phyloP scores from a whole-genome alignment of 1,140 invertebrate species.

The Propsilocerus akamusi region DNA sequence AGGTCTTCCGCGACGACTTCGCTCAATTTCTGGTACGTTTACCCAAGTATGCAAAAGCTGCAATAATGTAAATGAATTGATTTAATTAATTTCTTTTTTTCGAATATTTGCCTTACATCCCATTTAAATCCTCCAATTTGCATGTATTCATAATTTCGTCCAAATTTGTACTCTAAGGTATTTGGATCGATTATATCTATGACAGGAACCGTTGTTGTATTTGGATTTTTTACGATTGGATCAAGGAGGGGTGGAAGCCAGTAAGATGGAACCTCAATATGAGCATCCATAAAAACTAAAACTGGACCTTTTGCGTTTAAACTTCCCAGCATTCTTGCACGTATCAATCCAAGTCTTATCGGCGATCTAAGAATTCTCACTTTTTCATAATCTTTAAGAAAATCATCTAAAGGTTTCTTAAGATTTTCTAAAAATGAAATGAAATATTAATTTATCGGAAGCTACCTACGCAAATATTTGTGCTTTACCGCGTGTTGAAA shows the following conservation, averaged over 20 bases:
- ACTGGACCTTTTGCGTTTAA: slow-evolving; percentile 60
- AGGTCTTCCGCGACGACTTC: slow-evolving; percentile 28
- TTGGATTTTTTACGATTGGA: slow-evolving; percentile 52
- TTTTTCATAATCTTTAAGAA: slow-evolving; percentile 47
- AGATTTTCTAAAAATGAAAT: slow-evolving; percentile 23
- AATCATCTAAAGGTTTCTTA: slow-evolving; percentile 47
- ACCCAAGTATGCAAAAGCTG: neutral
- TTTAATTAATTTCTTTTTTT: too few relatives aligned
- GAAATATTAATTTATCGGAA: too few relatives aligned
- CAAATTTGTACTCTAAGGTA: neutral
- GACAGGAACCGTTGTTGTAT: neutral
- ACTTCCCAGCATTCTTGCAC: slow-evolving; percentile 60
- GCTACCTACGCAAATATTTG: too few relatives aligned
- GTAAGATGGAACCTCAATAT: slow-evolving; percentile 62
- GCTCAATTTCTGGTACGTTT: neutral
- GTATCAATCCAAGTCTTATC: slow-evolving; percentile 60
- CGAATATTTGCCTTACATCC: too few relatives aligned
- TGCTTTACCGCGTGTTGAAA: slow-evolving; percentile 44
- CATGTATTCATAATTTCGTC: neutral
- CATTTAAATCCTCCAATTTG: neutral
- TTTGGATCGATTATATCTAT: neutral
- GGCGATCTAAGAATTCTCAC: slow-evolving; percentile 51
- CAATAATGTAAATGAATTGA: too few relatives aligned
- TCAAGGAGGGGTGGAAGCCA: slow-evolving; percentile 65
- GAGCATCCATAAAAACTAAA: slow-evolving; percentile 70